A percentile compares a stretch with the other conserved stretches of the same genome.
Conservation (phyloP, 1,140 invertebrate species). For the Dreissena rostriformis region DNA sequence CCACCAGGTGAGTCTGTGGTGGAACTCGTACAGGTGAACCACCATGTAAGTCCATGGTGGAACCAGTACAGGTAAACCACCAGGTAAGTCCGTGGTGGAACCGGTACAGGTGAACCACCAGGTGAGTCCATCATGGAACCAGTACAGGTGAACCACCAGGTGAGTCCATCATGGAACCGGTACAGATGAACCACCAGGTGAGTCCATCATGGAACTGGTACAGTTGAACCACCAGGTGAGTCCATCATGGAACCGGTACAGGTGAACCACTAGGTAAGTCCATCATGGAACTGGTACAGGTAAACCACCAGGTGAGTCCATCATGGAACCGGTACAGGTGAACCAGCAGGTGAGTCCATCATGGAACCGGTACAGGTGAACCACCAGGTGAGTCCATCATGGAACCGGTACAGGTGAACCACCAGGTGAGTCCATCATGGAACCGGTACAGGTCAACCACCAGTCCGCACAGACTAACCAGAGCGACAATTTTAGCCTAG, state of each 20-base stretch:
- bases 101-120: background rate
- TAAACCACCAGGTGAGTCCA: background rate
- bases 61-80: conserved; percentile 89
- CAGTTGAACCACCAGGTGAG: background rate
- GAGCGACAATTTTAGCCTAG: no score
- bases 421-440: background rate
- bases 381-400: no score
- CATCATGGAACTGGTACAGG: background rate
- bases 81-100: conserved; percentile 83
- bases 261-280: background rate
- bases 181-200: conserved; percentile 85
- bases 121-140: conserved; percentile 36
- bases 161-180: conserved; percentile 91
- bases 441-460: no score
- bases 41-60: conserved; percentile 6
- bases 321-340: background rate
- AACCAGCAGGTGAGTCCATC: no score
- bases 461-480: no score
- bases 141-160: conserved; percentile 91
- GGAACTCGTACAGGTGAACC: conserved; percentile 86
- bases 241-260: background rate
- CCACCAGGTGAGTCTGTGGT: conserved; percentile 92
- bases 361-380: no score
- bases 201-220: background rate
- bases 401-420: background rate